Conservation (phyloP, 1,140 invertebrate genomes). For the Dendroctonus ponderosae region DNA sequence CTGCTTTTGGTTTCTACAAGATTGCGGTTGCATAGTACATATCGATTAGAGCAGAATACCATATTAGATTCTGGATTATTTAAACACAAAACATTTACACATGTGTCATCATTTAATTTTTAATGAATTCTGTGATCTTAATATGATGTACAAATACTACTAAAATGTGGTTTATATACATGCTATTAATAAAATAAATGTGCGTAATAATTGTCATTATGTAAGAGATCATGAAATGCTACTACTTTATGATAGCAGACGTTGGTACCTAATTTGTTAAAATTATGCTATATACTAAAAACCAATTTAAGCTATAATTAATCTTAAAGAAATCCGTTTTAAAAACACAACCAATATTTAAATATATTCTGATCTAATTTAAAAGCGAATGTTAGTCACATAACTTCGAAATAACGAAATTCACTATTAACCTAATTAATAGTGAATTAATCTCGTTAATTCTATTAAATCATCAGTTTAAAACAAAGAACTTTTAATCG, state of each 20-base stretch:
- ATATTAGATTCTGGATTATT: too few species aligned
- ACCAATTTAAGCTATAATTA: conserved; percentile 1
- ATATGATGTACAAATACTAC: conserved; percentile 35
- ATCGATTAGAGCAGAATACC: too few species aligned
- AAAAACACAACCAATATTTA: neutral
- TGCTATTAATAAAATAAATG: conserved; percentile 20
- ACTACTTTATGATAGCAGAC: conserved; percentile 15
- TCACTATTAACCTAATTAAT: neutral
- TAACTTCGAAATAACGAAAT: neutral
- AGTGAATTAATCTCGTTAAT: neutral
- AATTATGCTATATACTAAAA: conserved; percentile 12
- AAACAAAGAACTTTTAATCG: neutral
- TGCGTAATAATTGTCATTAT: conserved; percentile 23
- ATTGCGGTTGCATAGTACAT: too few species aligned
- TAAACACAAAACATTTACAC: neutral
- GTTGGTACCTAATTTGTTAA: conserved; percentile 13
- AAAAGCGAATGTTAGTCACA: neutral
- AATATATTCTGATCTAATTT: neutral
- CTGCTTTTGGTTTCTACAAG: too few species aligned
- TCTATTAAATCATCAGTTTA: neutral
- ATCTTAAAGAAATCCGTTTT: conserved; percentile 2
- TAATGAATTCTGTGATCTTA: conserved; percentile 23
- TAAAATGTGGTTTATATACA: conserved; percentile 22
- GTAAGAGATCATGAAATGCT: conserved; percentile 34
- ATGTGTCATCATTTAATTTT: conserved; percentile 22